Evolutionary conservation across 2,797 vertebrate species (phyloP).

Genomic region (Pantherophis vulpinus): DNA sequence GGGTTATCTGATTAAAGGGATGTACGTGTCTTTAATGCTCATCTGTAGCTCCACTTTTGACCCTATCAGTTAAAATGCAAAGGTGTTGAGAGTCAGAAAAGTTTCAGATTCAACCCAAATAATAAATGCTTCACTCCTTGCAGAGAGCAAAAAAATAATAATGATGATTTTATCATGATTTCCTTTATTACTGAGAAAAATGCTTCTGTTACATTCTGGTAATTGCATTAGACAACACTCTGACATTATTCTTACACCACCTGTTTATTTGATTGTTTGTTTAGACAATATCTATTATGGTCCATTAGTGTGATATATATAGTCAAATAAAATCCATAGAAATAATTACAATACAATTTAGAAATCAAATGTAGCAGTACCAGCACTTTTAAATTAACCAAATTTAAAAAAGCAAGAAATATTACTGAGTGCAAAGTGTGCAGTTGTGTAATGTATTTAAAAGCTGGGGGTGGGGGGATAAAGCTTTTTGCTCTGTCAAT

Average conservation of each 20-base stretch:
- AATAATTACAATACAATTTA: background rate
- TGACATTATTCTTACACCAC: slow-evolving; percentile 30
- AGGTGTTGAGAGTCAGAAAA: slow-evolving; percentile 65
- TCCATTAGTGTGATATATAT: background rate
- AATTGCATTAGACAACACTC: background rate
- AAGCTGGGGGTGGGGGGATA: background rate
- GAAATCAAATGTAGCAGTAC: background rate
- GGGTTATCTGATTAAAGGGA: slow-evolving; percentile 74
- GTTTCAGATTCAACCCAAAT: slow-evolving; percentile 59
- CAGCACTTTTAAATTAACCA: background rate
- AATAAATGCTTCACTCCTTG: slow-evolving; percentile 41
- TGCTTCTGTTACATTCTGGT: background rate
- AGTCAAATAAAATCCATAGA: background rate
- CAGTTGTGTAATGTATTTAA: background rate
- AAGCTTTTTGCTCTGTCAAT: background rate
- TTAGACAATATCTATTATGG: background rate
- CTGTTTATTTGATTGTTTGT: slow-evolving; percentile 28
- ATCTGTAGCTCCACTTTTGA: slow-evolving; percentile 68
- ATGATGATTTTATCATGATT: slow-evolving; percentile 5
- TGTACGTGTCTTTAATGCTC: slow-evolving; percentile 70
- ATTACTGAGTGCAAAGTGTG: background rate
- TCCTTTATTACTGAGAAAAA: slow-evolving; percentile 10
- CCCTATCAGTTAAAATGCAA: slow-evolving; percentile 62
- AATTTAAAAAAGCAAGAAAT: background rate
- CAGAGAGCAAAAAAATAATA: background rate